A percentile compares a stretch with the other conserved stretches of the same genome.
phyloP scores from a whole-genome alignment of 2,113 vertebrate genomes.

The Axis porcinus region DNA sequence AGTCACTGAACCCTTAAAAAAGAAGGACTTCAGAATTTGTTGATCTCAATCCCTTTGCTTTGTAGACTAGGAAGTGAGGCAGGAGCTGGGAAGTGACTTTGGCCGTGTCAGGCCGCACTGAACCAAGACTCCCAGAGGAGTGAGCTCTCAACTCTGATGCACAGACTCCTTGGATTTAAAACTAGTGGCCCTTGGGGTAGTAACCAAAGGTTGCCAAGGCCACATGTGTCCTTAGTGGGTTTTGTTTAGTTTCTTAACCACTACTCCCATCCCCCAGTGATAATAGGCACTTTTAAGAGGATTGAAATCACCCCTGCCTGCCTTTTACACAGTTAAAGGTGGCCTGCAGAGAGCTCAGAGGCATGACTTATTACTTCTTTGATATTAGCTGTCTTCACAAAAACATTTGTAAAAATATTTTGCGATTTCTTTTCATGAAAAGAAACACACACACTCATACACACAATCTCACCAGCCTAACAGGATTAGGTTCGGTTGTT shows the following conservation, averaged over 20 bases:
- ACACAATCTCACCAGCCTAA: not conserved
- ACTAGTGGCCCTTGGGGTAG: not conserved
- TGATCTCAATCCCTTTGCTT: constrained; percentile 1
- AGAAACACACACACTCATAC: not conserved
- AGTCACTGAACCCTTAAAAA: constrained; percentile 35
- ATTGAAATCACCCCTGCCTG: not conserved
- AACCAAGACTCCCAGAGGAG: not conserved
- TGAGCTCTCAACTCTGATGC: not conserved
- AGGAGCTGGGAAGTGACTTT: not conserved
- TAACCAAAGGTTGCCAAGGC: not conserved
- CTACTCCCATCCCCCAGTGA: not conserved
- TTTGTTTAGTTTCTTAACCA: not conserved
- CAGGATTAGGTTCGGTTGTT: not conserved
- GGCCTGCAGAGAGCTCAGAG: not conserved
- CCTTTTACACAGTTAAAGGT: not conserved
- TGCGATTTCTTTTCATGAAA: constrained; percentile 5
- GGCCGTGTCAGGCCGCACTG: not conserved
- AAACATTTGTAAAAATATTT: not conserved
- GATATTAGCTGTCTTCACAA: not conserved
- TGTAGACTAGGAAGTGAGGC: not conserved
- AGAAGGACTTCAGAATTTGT: constrained; percentile 7
- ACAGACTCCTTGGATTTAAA: not conserved
- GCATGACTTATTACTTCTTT: not conserved
- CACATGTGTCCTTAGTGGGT: not conserved
- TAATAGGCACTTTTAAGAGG: not conserved